Conservation (phyloP, 2,888 invertebrate genomes). For the Lepetodrilus schrolli region DNA sequence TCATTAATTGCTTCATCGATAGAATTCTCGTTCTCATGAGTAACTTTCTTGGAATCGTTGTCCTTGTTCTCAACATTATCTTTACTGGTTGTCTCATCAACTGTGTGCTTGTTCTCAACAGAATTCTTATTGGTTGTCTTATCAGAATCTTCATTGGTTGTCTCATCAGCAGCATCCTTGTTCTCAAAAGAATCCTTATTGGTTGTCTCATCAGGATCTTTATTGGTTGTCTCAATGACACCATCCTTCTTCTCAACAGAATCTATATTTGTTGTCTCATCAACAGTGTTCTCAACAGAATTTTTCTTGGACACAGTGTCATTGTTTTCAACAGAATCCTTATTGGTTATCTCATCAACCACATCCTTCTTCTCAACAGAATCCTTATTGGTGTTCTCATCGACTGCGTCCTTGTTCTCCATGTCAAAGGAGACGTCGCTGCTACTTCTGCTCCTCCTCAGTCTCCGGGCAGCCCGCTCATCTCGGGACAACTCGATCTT, state of each 20-base stretch:
- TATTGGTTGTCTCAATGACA: too few relatives aligned
- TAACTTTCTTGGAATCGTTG: too few relatives aligned
- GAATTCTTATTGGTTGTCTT: not conserved
- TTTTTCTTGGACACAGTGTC: not conserved
- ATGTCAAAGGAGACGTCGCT: not conserved
- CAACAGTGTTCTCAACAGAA: not conserved
- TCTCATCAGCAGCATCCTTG: not conserved
- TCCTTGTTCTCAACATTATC: too few relatives aligned
- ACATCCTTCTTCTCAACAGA: not conserved
- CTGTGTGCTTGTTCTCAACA: too few relatives aligned
- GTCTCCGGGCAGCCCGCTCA: not conserved
- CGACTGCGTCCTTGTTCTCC: not conserved
- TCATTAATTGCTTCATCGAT: too few relatives aligned
- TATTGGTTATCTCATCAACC: not conserved
- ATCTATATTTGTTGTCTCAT: too few relatives aligned
- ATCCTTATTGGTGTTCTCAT: not conserved
- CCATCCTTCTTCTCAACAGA: too few relatives aligned
- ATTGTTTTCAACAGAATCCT: not conserved
- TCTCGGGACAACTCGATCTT: constrained; percentile 25
- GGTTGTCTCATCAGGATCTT: not conserved
- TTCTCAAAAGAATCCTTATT: not conserved
- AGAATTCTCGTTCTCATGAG: too few relatives aligned
- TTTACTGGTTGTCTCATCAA: too few relatives aligned
- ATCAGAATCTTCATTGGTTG: not conserved
- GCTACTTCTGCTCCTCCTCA: not conserved